A percentile compares a stretch with the other conserved stretches of the same genome.
phyloP scores from a whole-genome alignment of 2,113 vertebrate genomes.

The Shinisaurus crocodilurus region DNA sequence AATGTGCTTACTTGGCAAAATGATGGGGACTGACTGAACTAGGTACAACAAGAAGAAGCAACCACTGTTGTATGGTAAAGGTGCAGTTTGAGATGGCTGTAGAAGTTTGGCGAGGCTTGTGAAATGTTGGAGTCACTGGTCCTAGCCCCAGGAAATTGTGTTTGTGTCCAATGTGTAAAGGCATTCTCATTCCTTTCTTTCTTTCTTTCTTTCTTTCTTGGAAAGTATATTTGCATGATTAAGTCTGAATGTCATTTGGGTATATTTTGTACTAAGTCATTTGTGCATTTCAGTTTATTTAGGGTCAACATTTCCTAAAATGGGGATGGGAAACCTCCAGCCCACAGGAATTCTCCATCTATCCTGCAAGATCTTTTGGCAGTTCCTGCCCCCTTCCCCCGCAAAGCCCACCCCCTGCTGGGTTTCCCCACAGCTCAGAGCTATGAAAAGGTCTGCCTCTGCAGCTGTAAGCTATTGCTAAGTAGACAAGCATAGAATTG shows the following conservation, averaged over 20 bases:
- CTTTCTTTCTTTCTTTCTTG: too few relatives aligned
- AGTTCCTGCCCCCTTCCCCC: too few relatives aligned
- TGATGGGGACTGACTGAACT: background rate
- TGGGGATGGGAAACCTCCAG: too few relatives aligned
- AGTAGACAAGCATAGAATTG: too few relatives aligned
- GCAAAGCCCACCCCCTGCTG: too few relatives aligned
- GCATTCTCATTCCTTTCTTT: background rate
- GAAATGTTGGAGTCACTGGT: background rate
- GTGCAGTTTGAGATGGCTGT: background rate
- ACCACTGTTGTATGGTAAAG: background rate
- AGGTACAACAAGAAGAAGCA: background rate
- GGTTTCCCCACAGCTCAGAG: too few relatives aligned
- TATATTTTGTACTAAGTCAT: background rate
- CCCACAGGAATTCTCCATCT: too few relatives aligned
- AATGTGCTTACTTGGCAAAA: background rate
- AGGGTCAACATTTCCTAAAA: background rate
- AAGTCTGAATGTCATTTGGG: background rate
- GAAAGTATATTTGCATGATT: background rate
- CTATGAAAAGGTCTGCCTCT: too few relatives aligned
- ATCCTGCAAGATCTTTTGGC: too few relatives aligned
- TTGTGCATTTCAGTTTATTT: conserved; percentile 8
- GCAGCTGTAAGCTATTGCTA: too few relatives aligned
- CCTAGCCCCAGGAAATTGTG: background rate
- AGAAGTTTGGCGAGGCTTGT: background rate
- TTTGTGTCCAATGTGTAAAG: background rate